Evolutionary conservation across 2,888 invertebrate genomes (phyloP).

Genomic region (Lasioglossum morio): DNA sequence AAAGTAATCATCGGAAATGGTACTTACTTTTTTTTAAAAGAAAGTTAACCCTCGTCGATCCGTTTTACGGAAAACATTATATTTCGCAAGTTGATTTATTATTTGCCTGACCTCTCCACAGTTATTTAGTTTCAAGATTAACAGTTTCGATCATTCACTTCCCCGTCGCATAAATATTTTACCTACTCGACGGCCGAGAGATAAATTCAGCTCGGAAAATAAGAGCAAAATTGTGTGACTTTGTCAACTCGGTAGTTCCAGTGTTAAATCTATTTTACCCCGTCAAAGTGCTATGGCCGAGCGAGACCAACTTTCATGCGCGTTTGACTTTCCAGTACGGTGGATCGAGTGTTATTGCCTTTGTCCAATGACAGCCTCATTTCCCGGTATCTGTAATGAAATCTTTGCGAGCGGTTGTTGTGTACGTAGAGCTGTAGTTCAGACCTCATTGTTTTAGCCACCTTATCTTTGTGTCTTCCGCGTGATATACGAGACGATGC

Average conservation of each 20-base stretch:
- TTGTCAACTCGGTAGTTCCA: background rate
- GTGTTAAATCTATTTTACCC: background rate
- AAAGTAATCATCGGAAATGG: background rate
- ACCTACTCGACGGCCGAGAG: background rate
- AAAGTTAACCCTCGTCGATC: background rate
- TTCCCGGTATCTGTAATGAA: slow-evolving; percentile 81
- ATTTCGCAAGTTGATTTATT: background rate
- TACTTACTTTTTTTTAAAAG: background rate
- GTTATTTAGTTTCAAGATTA: background rate
- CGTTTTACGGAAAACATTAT: background rate
- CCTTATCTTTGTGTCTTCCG: slow-evolving; percentile 42
- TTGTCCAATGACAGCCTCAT: slow-evolving; percentile 76
- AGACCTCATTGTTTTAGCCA: slow-evolving; percentile 55
- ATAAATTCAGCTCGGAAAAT: background rate
- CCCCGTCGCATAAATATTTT: background rate
- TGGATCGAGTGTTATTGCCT: slow-evolving; percentile 77
- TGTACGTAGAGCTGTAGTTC: slow-evolving; percentile 37
- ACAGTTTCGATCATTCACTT: background rate
- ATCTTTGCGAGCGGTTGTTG: slow-evolving; percentile 71
- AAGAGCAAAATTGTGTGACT: background rate
- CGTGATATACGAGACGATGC: slow-evolving; percentile 54
- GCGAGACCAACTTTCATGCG: slow-evolving; percentile 6
- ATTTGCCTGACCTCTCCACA: background rate
- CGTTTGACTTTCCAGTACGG: slow-evolving; percentile 22
- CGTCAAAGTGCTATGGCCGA: background rate